Conservation (phyloP, 2,797 vertebrate genomes). For the Microctenopoma lineatum region DNA sequence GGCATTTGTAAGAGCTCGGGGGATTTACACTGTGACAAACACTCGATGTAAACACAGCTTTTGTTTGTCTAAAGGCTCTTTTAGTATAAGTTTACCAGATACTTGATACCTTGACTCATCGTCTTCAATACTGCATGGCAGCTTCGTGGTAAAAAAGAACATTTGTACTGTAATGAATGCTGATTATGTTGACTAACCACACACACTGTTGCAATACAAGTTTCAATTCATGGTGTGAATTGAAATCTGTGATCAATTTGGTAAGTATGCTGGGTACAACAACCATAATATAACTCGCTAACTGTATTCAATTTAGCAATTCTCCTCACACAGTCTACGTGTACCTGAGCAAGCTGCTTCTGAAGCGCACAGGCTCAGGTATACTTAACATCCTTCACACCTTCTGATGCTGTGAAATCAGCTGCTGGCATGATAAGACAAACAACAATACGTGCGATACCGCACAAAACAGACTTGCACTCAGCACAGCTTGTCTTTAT, state of each 20-base stretch:
- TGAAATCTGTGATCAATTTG: neutral
- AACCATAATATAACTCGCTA: neutral
- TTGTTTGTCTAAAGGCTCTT: neutral
- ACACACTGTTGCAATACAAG: neutral
- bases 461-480: neutral
- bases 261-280: neutral
- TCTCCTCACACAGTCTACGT: neutral
- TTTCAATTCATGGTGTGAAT: neutral
- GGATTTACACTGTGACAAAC: neutral
- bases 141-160: neutral
- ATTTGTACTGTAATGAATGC: neutral
- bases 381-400: neutral
- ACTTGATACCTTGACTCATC: neutral
- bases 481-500: slow-evolving; percentile 22
- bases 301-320: neutral
- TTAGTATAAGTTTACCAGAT: neutral
- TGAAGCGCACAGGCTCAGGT: neutral
- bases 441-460: slow-evolving; percentile 1
- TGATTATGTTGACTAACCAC: neutral
- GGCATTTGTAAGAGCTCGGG: neutral
- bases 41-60: neutral
- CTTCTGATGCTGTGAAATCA: neutral
- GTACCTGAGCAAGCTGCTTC: neutral
- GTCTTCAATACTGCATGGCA: neutral
- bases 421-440: neutral